Conservation (phyloP, 2,888 invertebrate genomes). For the Andricus quercusramuli region DNA sequence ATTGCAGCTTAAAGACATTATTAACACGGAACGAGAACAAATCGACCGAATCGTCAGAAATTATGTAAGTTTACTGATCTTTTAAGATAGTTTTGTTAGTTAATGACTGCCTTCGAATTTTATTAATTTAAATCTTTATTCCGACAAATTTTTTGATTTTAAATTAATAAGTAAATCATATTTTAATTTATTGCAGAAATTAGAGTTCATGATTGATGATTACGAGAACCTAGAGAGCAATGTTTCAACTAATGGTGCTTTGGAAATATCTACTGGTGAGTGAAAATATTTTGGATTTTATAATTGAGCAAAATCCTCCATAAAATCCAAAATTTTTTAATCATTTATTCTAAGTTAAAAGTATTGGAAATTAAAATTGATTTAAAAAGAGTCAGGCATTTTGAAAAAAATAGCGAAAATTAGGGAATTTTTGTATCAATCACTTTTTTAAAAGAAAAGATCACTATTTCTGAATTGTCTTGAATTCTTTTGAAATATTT, state of each 20-base stretch:
- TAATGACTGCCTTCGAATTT: constrained; percentile 6
- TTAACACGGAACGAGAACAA: constrained; percentile 76
- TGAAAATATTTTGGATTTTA: background rate
- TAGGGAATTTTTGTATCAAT: too few species aligned
- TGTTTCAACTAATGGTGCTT: constrained; percentile 79
- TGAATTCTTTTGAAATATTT: too few species aligned
- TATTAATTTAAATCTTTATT: background rate
- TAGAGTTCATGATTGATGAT: constrained; percentile 79
- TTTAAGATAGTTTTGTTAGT: constrained; percentile 31
- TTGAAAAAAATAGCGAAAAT: too few species aligned
- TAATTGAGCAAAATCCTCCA: too few species aligned
- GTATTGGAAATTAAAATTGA: too few species aligned
- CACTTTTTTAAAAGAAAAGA: too few species aligned
- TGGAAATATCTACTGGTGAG: constrained; percentile 84
- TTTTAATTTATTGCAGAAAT: constrained; percentile 75
- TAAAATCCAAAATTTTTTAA: too few species aligned
- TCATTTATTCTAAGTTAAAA: too few species aligned
- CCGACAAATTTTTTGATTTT: too few species aligned
- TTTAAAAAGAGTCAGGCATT: too few species aligned
- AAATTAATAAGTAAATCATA: too few species aligned
- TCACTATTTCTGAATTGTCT: too few species aligned
- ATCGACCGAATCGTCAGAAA: constrained; percentile 80
- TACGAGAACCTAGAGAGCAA: constrained; percentile 44
- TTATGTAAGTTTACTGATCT: constrained; percentile 70
- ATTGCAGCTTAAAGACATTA: constrained; percentile 80